Evolutionary conservation across 1,140 invertebrate genomes (phyloP).

Genomic region (Halyomorpha halys): DNA sequence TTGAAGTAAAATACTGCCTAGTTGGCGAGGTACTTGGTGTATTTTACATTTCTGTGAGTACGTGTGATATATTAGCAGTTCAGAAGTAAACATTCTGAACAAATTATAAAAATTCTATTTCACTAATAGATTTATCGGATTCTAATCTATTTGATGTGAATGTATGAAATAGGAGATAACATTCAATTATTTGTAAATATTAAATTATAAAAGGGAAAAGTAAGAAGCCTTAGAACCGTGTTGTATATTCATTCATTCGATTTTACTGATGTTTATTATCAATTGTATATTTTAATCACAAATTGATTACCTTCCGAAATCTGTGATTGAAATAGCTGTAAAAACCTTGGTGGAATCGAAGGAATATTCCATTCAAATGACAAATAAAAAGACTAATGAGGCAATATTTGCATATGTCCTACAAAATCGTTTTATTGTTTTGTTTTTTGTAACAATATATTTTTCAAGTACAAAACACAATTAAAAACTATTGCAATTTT

Average conservation of each 20-base stretch:
- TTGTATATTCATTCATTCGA: conserved; percentile 10
- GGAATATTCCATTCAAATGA: conserved; percentile 1
- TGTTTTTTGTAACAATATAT: not conserved
- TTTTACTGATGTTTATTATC: conserved; percentile 12
- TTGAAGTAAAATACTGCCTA: conserved; percentile 32
- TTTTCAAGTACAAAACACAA: conserved; percentile 1
- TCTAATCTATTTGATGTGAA: too few species aligned
- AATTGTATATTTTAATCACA: conserved; percentile 15
- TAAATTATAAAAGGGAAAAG: not conserved
- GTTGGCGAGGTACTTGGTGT: not conserved
- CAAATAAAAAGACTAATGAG: conserved; percentile 3
- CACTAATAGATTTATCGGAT: too few species aligned
- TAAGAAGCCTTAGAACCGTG: too few species aligned
- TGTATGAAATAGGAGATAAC: not conserved
- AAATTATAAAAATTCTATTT: too few species aligned
- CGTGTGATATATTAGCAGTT: too few species aligned
- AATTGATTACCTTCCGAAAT: not conserved
- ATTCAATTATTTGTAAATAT: conserved; percentile 8
- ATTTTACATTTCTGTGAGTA: not conserved
- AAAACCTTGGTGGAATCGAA: conserved; percentile 21
- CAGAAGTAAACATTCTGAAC: too few species aligned
- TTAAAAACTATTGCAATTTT: not conserved
- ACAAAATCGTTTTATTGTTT: not conserved
- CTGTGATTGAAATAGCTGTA: conserved; percentile 12
- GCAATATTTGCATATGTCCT: not conserved